Base-by-base conservation (phyloP, 1,140 invertebrate species). In the Gryon sp. region DNA sequence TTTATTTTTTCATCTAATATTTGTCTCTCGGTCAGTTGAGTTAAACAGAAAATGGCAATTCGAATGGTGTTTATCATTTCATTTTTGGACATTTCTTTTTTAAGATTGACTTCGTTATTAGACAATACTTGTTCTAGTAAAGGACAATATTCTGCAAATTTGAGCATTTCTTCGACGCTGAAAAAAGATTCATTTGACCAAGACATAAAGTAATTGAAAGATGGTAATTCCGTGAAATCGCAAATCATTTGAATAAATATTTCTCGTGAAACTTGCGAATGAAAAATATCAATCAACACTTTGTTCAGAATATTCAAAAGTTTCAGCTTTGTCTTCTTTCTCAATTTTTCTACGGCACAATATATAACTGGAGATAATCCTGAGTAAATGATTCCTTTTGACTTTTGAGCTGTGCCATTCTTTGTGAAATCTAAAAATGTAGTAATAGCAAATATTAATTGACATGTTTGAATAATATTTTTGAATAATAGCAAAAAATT, bases 31-130 rank as follows among this genome's bases (percentile, higher is more conserved):
- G 59, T 26, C 11, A 83, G 68, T 48, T 88, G 85, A 12, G 80
- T 79, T 5, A 88, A 66, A 76, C 86, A 87, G 36, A 88, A 89
- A 18, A 82, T 22, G 4, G 80, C 70, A 70, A 83, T 81, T 53
- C 76, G 80, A 4, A 84, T 34, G 4, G 11, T 5, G 43, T 52
- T 68, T 0, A 59, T 7, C 16, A 68, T 46, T 57, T 75, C 30
- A 16, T 68, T 4, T 62, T 41, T 7, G 63, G 18, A 1, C 18
- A 41, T 40, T 38, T 0, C 24, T 48, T 20, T 12, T 38, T n/a
- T 2, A 63, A n/a, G 4, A 48, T 60, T 30, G 0, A 32, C 30
- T 24, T 68, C 19, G 4, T 32, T 55, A n/a, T 14, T 8, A 8
- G 7, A 28, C 0, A 78, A n/a, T 3, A 74, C 16, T 14, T 38